Percentiles rank a stretch among this genome's conserved stretches.
Conservation (phyloP, 2,113 vertebrate species). For the Myiozetetes cayanensis region DNA sequence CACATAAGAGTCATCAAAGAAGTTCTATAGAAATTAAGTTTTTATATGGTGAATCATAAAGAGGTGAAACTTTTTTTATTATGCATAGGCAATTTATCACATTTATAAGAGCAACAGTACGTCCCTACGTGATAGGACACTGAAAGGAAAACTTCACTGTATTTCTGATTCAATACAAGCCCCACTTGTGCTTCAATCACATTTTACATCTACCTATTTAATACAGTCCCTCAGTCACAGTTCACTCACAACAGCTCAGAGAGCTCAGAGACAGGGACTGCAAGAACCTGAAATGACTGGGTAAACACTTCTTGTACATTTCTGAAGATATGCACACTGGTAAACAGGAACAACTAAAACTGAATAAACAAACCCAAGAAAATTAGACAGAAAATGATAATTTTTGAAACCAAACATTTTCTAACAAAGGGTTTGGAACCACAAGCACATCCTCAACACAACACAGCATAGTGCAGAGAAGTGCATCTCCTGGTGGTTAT, state of each 20-base stretch:
- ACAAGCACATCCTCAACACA: fast-evolving
- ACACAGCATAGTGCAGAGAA: background rate
- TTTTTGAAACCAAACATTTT: background rate
- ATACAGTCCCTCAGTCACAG: background rate
- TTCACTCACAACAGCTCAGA: background rate
- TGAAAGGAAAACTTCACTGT: background rate
- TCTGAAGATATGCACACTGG: background rate
- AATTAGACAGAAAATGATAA: background rate
- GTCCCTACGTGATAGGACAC: background rate
- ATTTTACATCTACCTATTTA: background rate
- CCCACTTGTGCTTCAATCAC: background rate
- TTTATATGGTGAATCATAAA: background rate
- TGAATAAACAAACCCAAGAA: background rate
- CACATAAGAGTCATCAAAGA: background rate
- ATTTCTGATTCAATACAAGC: background rate
- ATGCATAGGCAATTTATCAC: background rate
- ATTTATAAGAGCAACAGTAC: background rate
- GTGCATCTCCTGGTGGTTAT: background rate
- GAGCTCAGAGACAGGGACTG: background rate
- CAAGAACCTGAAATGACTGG: background rate
- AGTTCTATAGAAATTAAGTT: background rate
- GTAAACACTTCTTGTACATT: background rate
- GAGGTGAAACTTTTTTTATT: background rate
- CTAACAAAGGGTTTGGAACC: background rate
- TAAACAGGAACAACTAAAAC: background rate